A percentile compares a stretch with the other conserved stretches of the same genome.
Evolutionary conservation across 2,113 vertebrate genomes (phyloP).

Genomic region (Struthio camelus): DNA sequence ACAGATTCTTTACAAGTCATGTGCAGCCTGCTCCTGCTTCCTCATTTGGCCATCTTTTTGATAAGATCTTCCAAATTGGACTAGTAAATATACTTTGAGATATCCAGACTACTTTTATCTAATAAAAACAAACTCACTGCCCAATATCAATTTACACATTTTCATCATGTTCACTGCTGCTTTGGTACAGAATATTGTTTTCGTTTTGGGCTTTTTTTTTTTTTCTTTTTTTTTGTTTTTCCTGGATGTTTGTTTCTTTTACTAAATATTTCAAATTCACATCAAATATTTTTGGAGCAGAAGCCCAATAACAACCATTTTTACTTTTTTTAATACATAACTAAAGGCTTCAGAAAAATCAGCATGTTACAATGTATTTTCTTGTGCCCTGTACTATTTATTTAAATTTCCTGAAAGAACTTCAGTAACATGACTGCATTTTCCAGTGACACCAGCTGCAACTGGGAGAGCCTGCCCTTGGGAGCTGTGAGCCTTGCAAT

Average conservation of each 20-base stretch:
- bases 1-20: neutral
- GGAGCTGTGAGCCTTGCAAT: neutral
- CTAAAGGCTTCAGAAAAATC: neutral
- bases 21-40: neutral
- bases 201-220: neutral
- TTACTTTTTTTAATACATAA: neutral
- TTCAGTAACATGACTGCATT: neutral
- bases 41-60: neutral
- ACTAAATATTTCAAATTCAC: neutral
- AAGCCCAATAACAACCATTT: neutral
- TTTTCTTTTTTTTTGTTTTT: neutral
- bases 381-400: neutral
- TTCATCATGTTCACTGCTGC: neutral
- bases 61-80: neutral
- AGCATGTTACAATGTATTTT: neutral
- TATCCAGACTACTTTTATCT: neutral
- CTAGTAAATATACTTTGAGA: neutral
- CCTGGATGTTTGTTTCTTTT: neutral
- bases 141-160: rapidly evolving
- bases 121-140: neutral
- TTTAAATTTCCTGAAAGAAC: neutral
- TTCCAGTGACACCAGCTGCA: neutral
- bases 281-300: neutral
- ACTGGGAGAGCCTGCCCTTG: neutral
- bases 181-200: neutral